Conservation (phyloP, 1,140 invertebrate species). For the Nomia melanderi region DNA sequence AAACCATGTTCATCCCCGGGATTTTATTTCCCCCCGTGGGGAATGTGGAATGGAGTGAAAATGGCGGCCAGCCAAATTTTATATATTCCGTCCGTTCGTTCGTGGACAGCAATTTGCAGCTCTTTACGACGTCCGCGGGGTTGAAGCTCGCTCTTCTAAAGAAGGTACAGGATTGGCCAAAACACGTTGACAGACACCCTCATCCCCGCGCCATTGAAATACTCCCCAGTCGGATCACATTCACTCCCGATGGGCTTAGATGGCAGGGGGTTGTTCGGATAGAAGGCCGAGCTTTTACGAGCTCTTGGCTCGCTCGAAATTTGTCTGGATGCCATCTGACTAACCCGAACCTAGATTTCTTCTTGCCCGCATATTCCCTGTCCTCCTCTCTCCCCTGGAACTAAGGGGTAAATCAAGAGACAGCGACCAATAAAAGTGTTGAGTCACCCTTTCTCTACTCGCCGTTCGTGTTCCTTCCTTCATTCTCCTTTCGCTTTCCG, state of each 20-base stretch:
- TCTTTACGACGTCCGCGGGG: conserved; percentile 53
- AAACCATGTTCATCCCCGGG: conserved; percentile 2
- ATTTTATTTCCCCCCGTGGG: neutral
- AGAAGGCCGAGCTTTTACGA: conserved; percentile 73
- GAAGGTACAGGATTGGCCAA: conserved; percentile 54
- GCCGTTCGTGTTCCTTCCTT: neutral
- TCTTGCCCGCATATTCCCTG: conserved; percentile 39
- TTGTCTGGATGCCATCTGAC: conserved; percentile 73
- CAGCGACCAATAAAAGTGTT: conserved; percentile 74
- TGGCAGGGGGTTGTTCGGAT: conserved; percentile 26
- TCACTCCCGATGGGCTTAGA: conserved; percentile 42
- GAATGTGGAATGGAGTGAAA: conserved; percentile 17
- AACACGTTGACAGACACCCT: conserved; percentile 35
- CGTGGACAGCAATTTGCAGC: conserved; percentile 60
- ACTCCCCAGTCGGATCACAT: conserved; percentile 43
- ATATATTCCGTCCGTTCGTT: conserved; percentile 53
- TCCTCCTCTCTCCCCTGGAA: neutral
- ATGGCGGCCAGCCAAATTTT: conserved; percentile 63
- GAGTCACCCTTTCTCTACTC: conserved; percentile 41
- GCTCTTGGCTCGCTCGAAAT: conserved; percentile 77
- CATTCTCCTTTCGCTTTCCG: neutral
- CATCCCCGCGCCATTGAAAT: conserved; percentile 24
- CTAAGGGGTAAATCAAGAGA: conserved; percentile 56
- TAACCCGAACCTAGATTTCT: conserved; percentile 60
- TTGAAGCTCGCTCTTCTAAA: conserved; percentile 34